A percentile compares a stretch with the other conserved stretches of the same genome.
phyloP scores from a whole-genome alignment of 2,888 invertebrate genomes.

The Chloroclystis v-ata region DNA sequence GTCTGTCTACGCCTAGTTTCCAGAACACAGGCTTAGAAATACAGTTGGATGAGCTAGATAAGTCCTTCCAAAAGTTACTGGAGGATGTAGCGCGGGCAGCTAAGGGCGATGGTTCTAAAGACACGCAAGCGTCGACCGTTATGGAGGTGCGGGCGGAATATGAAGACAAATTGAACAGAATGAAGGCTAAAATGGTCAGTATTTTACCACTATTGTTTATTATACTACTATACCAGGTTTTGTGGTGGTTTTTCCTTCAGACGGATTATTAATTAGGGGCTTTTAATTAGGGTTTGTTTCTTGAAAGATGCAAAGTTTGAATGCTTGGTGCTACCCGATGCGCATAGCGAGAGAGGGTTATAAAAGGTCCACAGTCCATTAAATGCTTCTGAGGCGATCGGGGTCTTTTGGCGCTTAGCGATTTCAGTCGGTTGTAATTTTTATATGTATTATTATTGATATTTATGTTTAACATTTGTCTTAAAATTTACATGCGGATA shows the following conservation, averaged over 20 bases:
- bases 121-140: constrained; percentile 52
- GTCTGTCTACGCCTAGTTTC: constrained; percentile 45
- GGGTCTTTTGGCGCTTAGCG: too few relatives aligned
- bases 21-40: constrained; percentile 62
- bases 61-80: constrained; percentile 59
- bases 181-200: constrained; percentile 90
- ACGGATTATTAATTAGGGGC: constrained; percentile 56
- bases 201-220: constrained; percentile 65
- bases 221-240: constrained; percentile 68
- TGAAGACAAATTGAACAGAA: constrained; percentile 85
- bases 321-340: neutral
- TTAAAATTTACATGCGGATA: too few relatives aligned
- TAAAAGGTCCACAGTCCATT: too few relatives aligned
- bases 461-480: too few relatives aligned
- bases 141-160: constrained; percentile 81
- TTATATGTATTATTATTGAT: too few relatives aligned
- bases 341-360: neutral
- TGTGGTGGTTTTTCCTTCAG: constrained; percentile 72
- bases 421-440: too few relatives aligned
- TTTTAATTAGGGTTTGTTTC: constrained; percentile 22
- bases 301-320: constrained; percentile 10
- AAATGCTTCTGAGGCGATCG: too few relatives aligned
- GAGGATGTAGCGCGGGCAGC: constrained; percentile 53
- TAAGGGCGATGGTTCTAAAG: constrained; percentile 48
- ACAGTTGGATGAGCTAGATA: constrained; percentile 62